Conservation (phyloP, 2,113 vertebrate species). For the Manacus vitellinus region DNA sequence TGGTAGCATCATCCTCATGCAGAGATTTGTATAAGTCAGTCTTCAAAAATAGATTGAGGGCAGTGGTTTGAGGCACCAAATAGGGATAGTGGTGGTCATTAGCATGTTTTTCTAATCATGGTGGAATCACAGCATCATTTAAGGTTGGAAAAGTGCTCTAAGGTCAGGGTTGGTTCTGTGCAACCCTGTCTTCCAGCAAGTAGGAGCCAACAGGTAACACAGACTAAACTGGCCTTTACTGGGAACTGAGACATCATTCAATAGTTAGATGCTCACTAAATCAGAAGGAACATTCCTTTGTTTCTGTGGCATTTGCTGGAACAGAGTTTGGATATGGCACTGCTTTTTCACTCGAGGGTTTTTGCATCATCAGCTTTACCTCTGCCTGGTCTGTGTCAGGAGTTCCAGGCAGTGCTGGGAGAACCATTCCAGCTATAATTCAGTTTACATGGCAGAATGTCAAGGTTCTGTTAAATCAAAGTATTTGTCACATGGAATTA, state of each 20-base stretch:
- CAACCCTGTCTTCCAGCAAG: neutral
- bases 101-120: neutral
- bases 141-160: neutral
- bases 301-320: neutral
- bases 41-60: fast-evolving
- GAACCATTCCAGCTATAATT: neutral
- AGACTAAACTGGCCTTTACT: neutral
- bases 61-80: neutral
- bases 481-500: neutral
- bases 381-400: neutral
- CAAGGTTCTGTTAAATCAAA: neutral
- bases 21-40: neutral
- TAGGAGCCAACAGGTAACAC: neutral
- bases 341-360: neutral
- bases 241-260: neutral
- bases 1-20: neutral
- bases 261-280: neutral
- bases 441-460: neutral
- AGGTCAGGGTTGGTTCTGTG: neutral
- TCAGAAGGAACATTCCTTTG: neutral
- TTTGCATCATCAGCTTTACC: neutral
- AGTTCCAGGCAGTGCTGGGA: neutral
- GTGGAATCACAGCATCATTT: neutral
- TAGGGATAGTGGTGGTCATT: neutral
- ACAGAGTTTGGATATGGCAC: neutral